Evolutionary conservation across 2,113 vertebrate genomes (phyloP), one percentile per base, ranked within the genome.

Genomic region (Xenopus borealis): DNA sequence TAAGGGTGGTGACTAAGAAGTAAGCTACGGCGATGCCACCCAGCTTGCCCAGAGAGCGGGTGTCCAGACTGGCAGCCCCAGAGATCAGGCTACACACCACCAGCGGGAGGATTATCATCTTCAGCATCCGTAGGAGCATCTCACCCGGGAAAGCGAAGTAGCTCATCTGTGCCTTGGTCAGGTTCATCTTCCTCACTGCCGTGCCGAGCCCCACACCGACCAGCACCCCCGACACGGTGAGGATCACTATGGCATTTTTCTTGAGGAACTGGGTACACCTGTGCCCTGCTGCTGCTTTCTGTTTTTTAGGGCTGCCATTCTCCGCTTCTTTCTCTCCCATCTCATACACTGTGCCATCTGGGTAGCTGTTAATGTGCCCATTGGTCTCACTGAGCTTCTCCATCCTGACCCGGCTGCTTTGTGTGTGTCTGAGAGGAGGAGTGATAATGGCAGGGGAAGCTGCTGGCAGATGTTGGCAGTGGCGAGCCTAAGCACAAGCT

Each of bases 131-230:
- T 40, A 99, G 92, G 66, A 99, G 91, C 94, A 99, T 91, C 87
- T 99, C 97, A 0, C 97, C 97, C 0, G 97, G 97, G 80, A 99
- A 98, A 74, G 95, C 95, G 87, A 98, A 91, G 72, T 95, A 94
- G 72, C 80, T 82, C 84, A 94, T 81, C 79, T 94, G 94, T 27
- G 94, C 91, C 63, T 83, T 89, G 79, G 79, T 85, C 7, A 98
- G 88, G 8, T 64, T 59, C 84, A 93, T 82, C 10, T 78, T 80
- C 64, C 95, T 91, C 63, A 95, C 89, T 20, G 86, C 82, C 66
- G 94, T 87, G 1, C 97, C 97, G 78, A 97, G 83, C 23, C 85
- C 94, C 33, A 95, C 93, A 47, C 97, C 96, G 59, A 90, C 89
- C 78, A 94, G 70, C 45, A 98, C 96, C 9, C 95, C 97, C 0